Conservation (phyloP, 1,140 invertebrate species). For the Argopecten irradians region DNA sequence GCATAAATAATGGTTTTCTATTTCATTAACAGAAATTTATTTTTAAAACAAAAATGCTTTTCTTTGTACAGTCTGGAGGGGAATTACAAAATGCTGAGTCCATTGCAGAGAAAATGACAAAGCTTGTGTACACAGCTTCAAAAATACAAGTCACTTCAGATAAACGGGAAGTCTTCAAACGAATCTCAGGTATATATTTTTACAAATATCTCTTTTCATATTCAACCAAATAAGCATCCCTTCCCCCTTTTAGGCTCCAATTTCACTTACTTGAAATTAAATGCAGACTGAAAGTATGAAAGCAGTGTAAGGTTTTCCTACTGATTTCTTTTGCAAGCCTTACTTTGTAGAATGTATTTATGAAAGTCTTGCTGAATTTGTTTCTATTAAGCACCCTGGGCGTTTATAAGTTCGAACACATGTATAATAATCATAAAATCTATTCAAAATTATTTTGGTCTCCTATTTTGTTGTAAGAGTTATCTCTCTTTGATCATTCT, state of each 20-base stretch:
- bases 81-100: conserved; percentile 91
- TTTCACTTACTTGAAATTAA: no score
- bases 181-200: conserved; percentile 80
- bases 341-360: not conserved
- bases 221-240: not conserved
- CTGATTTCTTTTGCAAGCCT: not conserved
- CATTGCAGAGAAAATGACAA: conserved; percentile 84
- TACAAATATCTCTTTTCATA: not conserved
- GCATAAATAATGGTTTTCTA: not conserved
- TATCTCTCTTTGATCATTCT: not conserved
- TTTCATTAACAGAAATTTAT: not conserved
- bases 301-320: not conserved
- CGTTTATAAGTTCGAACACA: no score
- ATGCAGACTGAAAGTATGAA: no score
- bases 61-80: conserved; percentile 84
- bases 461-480: not conserved
- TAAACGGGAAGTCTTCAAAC: conserved; percentile 85
- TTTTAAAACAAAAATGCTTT: conserved; percentile 36
- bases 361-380: not conserved
- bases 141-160: conserved; percentile 76
- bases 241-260: not conserved
- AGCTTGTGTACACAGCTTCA: conserved; percentile 68
- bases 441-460: no score
- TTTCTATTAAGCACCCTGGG: no score
- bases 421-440: no score